phyloP scores from a whole-genome alignment of 64 coral and sea anemone genomes.

The Montipora foliosa region DNA sequence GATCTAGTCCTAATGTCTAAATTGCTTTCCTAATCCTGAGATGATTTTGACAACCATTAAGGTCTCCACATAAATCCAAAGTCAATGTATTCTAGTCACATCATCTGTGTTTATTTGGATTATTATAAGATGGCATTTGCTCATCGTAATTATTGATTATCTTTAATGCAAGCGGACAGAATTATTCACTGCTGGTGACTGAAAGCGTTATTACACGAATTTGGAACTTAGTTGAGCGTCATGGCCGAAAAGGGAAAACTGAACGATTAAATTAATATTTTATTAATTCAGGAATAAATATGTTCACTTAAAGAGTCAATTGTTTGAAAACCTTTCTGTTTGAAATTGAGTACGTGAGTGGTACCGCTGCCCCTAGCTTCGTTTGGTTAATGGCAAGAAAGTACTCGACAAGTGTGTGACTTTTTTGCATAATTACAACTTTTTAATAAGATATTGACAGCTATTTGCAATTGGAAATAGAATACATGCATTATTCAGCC shows the following conservation, averaged over 20 bases:
- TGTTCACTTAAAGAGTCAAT: not conserved
- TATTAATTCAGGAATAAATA: not conserved
- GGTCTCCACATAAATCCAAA: not conserved
- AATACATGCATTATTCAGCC: too few relatives aligned
- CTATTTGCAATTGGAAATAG: too few relatives aligned
- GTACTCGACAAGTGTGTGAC: too few relatives aligned
- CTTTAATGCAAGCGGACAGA: not conserved
- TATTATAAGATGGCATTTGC: not conserved
- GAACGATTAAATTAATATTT: not conserved
- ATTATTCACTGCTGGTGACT: not conserved
- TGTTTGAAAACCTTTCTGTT: not conserved
- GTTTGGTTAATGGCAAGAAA: too few relatives aligned
- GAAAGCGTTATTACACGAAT: too few relatives aligned
- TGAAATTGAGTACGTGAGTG: not conserved
- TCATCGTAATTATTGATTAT: not conserved
- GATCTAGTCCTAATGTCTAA: not conserved
- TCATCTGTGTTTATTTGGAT: not conserved
- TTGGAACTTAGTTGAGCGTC: too few relatives aligned
- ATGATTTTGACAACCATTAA: not conserved
- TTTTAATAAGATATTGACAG: too few relatives aligned
- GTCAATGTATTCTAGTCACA: not conserved
- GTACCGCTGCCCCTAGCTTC: not conserved
- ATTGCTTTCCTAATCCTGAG: not conserved
- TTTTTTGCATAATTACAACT: too few relatives aligned
- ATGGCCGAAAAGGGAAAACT: too few relatives aligned